A percentile compares a stretch with the other conserved stretches of the same genome.
Evolutionary conservation across 1,140 invertebrate species (phyloP).

Genomic region (Schlechtendalia chinensis): DNA sequence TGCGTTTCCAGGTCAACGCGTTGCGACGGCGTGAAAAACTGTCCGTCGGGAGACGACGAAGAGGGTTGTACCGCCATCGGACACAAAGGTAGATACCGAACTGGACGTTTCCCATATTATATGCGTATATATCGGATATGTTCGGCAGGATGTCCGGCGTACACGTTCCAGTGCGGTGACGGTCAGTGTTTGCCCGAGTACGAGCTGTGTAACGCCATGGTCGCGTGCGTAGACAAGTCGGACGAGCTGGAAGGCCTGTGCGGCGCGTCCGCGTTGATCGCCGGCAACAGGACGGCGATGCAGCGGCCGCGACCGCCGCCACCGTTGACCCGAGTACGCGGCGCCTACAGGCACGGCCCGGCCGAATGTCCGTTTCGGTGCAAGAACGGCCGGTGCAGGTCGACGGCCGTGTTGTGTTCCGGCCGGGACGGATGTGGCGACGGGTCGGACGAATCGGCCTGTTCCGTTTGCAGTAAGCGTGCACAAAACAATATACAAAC

Average conservation of each 20-base stretch:
- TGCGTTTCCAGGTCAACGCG: conserved; percentile 74
- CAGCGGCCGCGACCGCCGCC: conserved; percentile 73
- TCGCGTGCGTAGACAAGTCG: conserved; percentile 78
- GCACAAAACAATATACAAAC: no score
- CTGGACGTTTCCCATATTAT: no score
- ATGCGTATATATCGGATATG: no score
- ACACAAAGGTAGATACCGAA: conserved; percentile 60
- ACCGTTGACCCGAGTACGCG: conserved; percentile 56
- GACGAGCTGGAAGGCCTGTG: conserved; percentile 79
- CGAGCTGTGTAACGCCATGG: conserved; percentile 85
- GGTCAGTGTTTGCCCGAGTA: conserved; percentile 84
- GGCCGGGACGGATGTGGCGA: conserved; percentile 87
- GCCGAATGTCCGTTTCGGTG: conserved; percentile 74
- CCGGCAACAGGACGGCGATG: conserved; percentile 57
- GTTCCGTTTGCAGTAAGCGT: conserved; percentile 75
- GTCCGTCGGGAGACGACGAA: conserved; percentile 79
- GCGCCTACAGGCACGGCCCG: conserved; percentile 53
- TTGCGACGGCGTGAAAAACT: conserved; percentile 77
- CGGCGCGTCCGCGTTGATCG: not conserved
- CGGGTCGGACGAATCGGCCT: conserved; percentile 79
- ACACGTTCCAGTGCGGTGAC: conserved; percentile 77
- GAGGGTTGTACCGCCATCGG: conserved; percentile 65
- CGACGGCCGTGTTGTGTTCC: conserved; percentile 81
- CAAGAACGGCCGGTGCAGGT: conserved; percentile 80
- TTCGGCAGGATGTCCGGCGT: conserved; percentile 65